phyloP scores from a whole-genome alignment of 2,113 vertebrate genomes.

The Genyomyrus donnyi region DNA sequence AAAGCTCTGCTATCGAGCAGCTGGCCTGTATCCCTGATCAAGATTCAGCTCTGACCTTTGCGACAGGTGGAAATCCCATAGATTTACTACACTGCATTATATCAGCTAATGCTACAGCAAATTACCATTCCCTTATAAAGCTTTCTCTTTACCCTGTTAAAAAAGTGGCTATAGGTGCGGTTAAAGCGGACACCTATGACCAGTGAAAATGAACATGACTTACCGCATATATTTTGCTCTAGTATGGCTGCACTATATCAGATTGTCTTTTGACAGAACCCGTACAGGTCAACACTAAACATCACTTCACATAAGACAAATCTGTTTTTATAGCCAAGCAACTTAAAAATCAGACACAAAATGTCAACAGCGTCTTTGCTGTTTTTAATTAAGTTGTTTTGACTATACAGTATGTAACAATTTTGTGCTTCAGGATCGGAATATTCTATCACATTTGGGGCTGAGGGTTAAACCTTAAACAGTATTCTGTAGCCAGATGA shows the following conservation, averaged over 20 bases:
- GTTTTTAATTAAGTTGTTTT: constrained; percentile 51
- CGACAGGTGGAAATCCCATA: neutral
- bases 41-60: constrained; percentile 8
- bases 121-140: neutral
- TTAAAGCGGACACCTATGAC: neutral
- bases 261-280: neutral
- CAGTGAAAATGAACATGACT: neutral
- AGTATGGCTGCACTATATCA: neutral
- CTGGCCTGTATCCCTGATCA: neutral
- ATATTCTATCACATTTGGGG: constrained; percentile 45
- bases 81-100: constrained; percentile 6
- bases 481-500: constrained; percentile 12
- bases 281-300: neutral
- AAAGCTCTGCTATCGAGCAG: neutral
- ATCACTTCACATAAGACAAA: constrained; percentile 17
- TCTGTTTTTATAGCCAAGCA: constrained; percentile 51
- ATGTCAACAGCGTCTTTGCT: constrained; percentile 24
- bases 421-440: constrained; percentile 44
- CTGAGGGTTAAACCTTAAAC: constrained; percentile 20
- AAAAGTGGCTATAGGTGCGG: neutral
- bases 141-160: neutral
- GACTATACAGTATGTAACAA: constrained; percentile 47
- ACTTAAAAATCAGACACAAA: constrained; percentile 38
- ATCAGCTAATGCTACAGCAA: neutral
- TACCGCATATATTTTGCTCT: neutral